These are phyloP conservation scores for Atherinosoma microstoma DNA, from an alignment of 2,797 vertebrate genomes.

Conservation along the genomic window DNA sequence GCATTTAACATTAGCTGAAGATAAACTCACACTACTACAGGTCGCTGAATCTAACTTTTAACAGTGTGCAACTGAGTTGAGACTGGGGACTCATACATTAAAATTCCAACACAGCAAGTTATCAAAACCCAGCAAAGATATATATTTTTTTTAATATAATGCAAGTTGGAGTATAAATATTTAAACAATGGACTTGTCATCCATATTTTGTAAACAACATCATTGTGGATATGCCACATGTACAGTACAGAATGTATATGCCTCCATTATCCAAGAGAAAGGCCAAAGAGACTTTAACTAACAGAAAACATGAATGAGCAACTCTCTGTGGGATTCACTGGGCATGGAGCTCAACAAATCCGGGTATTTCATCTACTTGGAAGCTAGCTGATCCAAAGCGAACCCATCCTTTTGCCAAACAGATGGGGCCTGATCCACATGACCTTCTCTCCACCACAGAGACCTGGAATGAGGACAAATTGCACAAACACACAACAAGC, in stretches of 20 bases:
- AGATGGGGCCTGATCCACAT: conserved; percentile 19
- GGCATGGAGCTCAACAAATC: conserved; percentile 7
- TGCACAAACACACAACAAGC: conserved; percentile 14
- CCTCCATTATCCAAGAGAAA: conserved; percentile 9
- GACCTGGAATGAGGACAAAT: conserved; percentile 15
- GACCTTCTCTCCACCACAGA: conserved; percentile 12
- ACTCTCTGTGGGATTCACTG: conserved; percentile 12
- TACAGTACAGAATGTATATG: conserved; percentile 8
- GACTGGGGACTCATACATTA: neutral
- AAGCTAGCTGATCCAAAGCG: conserved; percentile 14
- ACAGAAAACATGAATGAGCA: conserved; percentile 14
- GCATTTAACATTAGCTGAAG: neutral
- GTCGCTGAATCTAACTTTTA: neutral
- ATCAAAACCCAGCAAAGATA: conserved; percentile 1
- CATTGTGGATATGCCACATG: conserved; percentile 2
- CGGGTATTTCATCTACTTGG: conserved; percentile 14
- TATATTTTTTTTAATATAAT: conserved; percentile 5
- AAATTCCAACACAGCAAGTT: conserved; percentile 8
- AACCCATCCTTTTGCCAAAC: neutral
- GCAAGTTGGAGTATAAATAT: conserved; percentile 28
- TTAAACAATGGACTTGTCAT: conserved; percentile 28
- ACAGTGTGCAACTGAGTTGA: neutral
- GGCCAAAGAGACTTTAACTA: conserved; percentile 9
- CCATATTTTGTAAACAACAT: conserved; percentile 10
- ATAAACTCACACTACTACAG: neutral